Evolutionary conservation across 2,797 vertebrate species (phyloP).

Genomic region (Halcyon leucocephala): DNA sequence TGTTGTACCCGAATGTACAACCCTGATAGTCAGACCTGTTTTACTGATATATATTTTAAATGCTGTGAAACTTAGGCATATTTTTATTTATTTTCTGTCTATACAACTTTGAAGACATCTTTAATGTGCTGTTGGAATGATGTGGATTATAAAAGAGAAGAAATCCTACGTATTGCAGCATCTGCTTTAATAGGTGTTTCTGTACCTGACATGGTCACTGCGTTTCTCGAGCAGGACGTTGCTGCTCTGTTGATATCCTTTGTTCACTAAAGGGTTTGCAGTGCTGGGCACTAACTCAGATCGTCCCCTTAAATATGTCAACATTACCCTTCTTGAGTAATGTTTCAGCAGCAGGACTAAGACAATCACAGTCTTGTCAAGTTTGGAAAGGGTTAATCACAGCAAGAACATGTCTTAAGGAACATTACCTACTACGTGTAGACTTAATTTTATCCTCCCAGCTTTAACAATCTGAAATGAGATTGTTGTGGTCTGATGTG

Average conservation of each 20-base stretch:
- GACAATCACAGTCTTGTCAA: not conserved
- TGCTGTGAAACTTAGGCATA: not conserved
- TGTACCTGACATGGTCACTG: not conserved
- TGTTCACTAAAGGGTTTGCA: not conserved
- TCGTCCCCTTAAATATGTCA: not conserved
- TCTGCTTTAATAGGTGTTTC: not conserved
- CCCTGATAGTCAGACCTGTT: not conserved
- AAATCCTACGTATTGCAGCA: not conserved
- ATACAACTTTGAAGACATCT: not conserved
- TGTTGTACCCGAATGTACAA: not conserved
- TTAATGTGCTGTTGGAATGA: not conserved
- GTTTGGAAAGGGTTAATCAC: not conserved
- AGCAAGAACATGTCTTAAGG: not conserved
- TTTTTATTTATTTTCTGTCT: not conserved
- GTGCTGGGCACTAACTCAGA: not conserved
- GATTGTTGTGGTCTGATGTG: not conserved
- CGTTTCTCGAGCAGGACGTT: not conserved
- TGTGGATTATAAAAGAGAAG: not conserved
- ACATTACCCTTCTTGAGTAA: not conserved
- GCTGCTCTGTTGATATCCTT: not conserved
- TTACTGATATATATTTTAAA: not conserved
- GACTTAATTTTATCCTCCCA: not conserved
- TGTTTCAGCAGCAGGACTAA: not conserved
- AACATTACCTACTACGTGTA: not conserved
- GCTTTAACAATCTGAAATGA: not conserved